Base-by-base conservation (phyloP, 2,113 vertebrate genomes). In the Trogon melanurus region DNA sequence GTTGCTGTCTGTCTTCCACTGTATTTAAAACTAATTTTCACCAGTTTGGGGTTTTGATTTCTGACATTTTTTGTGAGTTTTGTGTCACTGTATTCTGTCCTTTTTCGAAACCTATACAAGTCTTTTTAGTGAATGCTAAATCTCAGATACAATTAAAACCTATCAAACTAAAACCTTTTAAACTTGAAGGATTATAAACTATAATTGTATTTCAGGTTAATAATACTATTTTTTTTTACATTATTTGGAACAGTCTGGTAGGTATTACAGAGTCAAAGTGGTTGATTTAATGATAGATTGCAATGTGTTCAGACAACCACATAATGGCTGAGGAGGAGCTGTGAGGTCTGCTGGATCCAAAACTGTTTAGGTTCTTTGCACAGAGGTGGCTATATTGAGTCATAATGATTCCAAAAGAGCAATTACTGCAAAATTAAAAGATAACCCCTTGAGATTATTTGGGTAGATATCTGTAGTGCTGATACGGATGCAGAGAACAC, bases 281-380 rank as follows among this genome's bases (percentile, higher is more conserved):
- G 79, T 80, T 85, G 62, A 88, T 85, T 88, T 95, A 83, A 91
- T 93, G 78, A 79, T 54, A 61, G 5, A 25, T 29, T 91, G 36
- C 81, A 80, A 50, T 3, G 9, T 83, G 54, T 75, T 94, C 64
- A 65, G 74, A 41, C 56, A 85, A 74, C 74, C 93, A 64, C 85
- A 45, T 84, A 83, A 56, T 64, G 64, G 23, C 56, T 83, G 41
- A 79, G 58, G 78, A 57, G 73, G 32, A 85, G 41, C 57, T 53
- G 47, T 38, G 70, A 73, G 47, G n/a, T 85, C 54, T 91, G 26
- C 36, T 65, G 11, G 60, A 73, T 56, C 47, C 51, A 83, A 38
- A 85, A 18, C 16, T 41, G 27, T 51, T 82, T 6, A 44, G 87
- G 38, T 29, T 91, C n/a, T 62, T 65, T 83, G 67, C 56, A 41